Evolutionary conservation across 2,888 invertebrate species (phyloP), one percentile per base, ranked within the genome.

Genomic region (Graphium colonna): DNA sequence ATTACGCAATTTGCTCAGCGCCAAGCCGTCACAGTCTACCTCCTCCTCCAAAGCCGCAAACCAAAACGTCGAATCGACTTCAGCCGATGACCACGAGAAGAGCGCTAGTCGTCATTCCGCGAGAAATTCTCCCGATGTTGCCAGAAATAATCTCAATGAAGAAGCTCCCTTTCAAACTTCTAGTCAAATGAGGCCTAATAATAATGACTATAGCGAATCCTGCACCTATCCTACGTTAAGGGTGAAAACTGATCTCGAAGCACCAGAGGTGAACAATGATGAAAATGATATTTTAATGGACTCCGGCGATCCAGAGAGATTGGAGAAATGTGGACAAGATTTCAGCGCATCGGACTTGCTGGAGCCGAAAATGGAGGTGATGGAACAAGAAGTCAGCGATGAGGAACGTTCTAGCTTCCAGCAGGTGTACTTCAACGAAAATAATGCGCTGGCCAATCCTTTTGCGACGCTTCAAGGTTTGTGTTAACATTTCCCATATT

Each of bases 351-450:
- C 86, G 33, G 90, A 90, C 70, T 79, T 90, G 64, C 73, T 90
- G 61, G 89, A 93, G 89, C 94, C 94, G 69, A 94, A 94, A 90
- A 86, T 93, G 82, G 94, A 94, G 88, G 90, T 93, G 64, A 93
- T 94, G 73, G 94, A 94, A 78, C 94, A 86, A 59, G 89, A 89
- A 79, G 91, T 91, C 60, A 94, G 94, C 73, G 94, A 94, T 71
- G 94, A 94, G 64, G 94, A 93, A 67, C 82, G 88, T 56, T 81
- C 89, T 41, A 71, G 65, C 61, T 88, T 82, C 62, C 85, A 79
- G 56, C 86, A 80, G 53, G 73, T 86, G 59, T 88, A 81, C 66
- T 87, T 78, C 69, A 78, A 75, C 60, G 89, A 89, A 63, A 88
- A 82, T 59, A 88, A 84, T 61, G 68, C 87, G 51, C 73, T 90